Base-by-base conservation (phyloP, 92 coral and sea anemone species). In the Virgularia gustaviana region DNA sequence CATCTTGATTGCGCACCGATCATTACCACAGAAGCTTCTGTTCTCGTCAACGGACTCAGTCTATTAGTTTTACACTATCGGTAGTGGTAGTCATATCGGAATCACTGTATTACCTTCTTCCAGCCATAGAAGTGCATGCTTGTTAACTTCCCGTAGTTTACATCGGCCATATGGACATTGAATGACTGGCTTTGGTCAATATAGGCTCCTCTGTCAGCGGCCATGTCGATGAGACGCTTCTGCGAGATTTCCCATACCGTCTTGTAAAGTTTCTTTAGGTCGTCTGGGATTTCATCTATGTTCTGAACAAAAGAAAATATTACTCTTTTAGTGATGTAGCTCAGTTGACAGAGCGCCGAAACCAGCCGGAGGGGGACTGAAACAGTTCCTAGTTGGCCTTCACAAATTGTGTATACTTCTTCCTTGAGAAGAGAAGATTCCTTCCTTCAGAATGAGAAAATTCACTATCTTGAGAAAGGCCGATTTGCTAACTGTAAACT, bases 51-150 rank as follows among this genome's bases (percentile, higher is more conserved):
- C 11, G 49, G 49, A 43, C 12, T 11, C 12, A 43, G 2, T 39
- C 10, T 27, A 2, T 39, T 4, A 5, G 71, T 11, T 2, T 36
- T 30, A 27, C 29, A 35, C 22, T 20, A 45, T 15, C 13, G 12
- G 29, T 8, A 16, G 8, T 19, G 29, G 9, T 12, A 49, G 13
- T 0, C 28, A 51, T 20, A 27, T 25, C 36, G n/a, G 9, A 30
- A 42, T 19, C 44, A 30, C 52, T 10, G 43, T 47, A 78, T 61
- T 57, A 92, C 98, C 91, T 92, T 90, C 76, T 86, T 89, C 98
- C 98, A 92, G 47, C 98, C 98, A 53, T 89, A 92, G 84, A 92
- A 89, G 54, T 92, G 98, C 98, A 92, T 92, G 79, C 98, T 92
- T 32, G 96, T 86, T 54, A 92, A 79, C 71, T 92, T 92, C 74